These are phyloP conservation scores for Actinemys pallida DNA, from an alignment of 2,113 vertebrate species.

Conservation along the genomic window DNA sequence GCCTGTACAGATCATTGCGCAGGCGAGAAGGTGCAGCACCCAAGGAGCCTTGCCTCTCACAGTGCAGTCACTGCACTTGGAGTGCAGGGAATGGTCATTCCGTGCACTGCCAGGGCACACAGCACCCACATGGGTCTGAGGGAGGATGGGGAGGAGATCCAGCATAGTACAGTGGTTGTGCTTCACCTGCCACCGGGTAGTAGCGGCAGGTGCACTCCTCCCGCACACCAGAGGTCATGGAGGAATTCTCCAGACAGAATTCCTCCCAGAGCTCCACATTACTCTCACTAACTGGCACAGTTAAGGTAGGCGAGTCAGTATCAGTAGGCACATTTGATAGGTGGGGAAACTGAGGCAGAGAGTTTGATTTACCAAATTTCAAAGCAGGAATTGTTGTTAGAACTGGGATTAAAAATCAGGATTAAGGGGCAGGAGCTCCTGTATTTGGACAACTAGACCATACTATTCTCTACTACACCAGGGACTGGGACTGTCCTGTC, in stretches of 20 bases:
- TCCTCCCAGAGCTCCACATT: background rate
- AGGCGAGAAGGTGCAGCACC: background rate
- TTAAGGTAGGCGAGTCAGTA: background rate
- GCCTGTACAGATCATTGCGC: background rate
- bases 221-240: background rate
- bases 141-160: background rate
- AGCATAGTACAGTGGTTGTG: background rate
- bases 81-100: background rate
- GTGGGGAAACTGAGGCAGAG: background rate
- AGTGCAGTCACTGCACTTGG: background rate
- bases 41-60: background rate
- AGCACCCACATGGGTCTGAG: background rate
- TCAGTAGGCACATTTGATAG: background rate
- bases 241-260: background rate
- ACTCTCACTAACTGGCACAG: background rate
- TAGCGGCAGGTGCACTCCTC: background rate
- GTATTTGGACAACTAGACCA: background rate
- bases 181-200: background rate
- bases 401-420: background rate
- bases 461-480: fast-evolving
- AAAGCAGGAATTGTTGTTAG: background rate
- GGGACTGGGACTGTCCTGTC: background rate
- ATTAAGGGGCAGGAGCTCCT: background rate
- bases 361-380: background rate
- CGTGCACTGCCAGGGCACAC: background rate